Evolutionary conservation across 1,140 invertebrate genomes (phyloP).

Genomic region (Drosophila orena): DNA sequence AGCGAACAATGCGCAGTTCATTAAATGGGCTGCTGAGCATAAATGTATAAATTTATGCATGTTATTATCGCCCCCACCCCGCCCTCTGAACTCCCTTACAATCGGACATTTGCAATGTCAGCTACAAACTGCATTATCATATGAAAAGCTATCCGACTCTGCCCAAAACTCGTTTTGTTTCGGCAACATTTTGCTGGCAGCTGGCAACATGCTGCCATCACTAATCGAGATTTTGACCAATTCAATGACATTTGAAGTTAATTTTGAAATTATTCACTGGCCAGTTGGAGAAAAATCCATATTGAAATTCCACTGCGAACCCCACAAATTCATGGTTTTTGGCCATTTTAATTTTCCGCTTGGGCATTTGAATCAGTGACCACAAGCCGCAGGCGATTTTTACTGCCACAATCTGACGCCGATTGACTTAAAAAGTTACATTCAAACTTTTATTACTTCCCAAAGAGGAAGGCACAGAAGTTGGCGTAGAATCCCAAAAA

Average conservation of each 20-base stretch:
- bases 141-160: conserved; percentile 20
- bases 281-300: too few species aligned
- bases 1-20: conserved; percentile 71
- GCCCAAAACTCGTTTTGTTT: conserved; percentile 46
- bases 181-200: conserved; percentile 24
- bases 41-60: conserved; percentile 69
- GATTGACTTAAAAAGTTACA: conserved; percentile 35
- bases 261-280: conserved; percentile 22
- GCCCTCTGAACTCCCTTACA: background rate
- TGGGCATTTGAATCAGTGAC: conserved; percentile 5
- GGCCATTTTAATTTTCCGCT: conserved; percentile 15
- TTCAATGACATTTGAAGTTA: conserved; percentile 7
- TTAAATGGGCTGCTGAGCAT: conserved; percentile 63
- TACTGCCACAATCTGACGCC: conserved; percentile 25
- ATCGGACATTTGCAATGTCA: conserved; percentile 55
- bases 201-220: conserved; percentile 29
- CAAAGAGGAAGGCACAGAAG: background rate
- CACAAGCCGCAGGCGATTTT: conserved; percentile 30
- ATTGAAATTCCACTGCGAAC: conserved; percentile 17
- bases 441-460: conserved; percentile 36
- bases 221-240: conserved; percentile 6
- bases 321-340: conserved; percentile 18
- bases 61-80: conserved; percentile 43
- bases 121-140: conserved; percentile 45
- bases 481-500: background rate